Base-by-base conservation (phyloP, 2,888 invertebrate species). In the Chrysolina americana region DNA sequence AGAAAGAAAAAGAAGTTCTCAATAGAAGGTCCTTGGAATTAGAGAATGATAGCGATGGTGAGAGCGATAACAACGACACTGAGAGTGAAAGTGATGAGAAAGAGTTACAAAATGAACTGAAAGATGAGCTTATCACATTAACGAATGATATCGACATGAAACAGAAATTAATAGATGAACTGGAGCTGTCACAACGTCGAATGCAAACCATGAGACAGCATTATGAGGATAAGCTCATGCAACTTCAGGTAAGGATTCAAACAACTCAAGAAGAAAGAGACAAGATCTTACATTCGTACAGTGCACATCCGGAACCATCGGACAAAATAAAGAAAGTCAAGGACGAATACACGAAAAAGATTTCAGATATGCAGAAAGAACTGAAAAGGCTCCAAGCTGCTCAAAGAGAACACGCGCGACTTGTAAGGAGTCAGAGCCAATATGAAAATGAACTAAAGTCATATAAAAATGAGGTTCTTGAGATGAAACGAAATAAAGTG, bases 81-180 rank as follows among this genome's bases (percentile, higher is more conserved):
- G 91, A 90, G 0, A 92, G 92, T 1, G 92, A 91, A 53, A 91
- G 90, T 17, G 91, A 91, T 64, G 90, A 89, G 23, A 90, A 89
- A 76, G 86, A 87, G 81, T 85, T 90, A 71, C 89, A 90, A 75
- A 90, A 89, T 59, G 92, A 92, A 50, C 91, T 93, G 76, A 91
- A 95, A 80, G 94, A 95, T 41, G 96, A 98, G 86, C 89, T 99
- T 75, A 95, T 96, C 15, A 94, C 95, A 11, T 89, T 99, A 17
- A 97, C 96, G 72, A 95, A 95, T 64, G 97, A 98, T 87, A 98
- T 99, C 79, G 96, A 96, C 85, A 95, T 98, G 71, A 99, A 99
- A 87, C 95, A 98, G 81, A 94, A 96, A 72, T 90, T 99, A 62
- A 98, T 99, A 78, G 97, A 97, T 83, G 97, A 98, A 84, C 88